These are phyloP conservation scores for Brienomyrus brachyistius DNA, from an alignment of 2,113 vertebrate species.

Conservation along the genomic window DNA sequence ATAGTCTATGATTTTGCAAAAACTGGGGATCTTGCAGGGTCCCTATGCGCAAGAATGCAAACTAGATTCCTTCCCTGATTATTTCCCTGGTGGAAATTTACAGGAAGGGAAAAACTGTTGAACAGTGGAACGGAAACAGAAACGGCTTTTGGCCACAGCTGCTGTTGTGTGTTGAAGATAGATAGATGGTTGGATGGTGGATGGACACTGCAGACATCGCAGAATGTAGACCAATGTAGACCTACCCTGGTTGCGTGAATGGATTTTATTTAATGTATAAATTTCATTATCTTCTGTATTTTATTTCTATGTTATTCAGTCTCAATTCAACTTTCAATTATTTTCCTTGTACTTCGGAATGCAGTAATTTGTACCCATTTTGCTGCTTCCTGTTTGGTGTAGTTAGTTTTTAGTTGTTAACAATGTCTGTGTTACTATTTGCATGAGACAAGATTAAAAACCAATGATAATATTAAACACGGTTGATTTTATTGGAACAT, in stretches of 20 bases:
- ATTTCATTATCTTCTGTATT: neutral
- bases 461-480: neutral
- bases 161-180: neutral
- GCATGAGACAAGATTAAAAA: neutral
- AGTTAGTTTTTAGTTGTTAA: too few species aligned
- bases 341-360: neutral
- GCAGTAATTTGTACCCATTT: too few species aligned
- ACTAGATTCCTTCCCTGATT: neutral
- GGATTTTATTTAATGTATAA: neutral
- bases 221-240: neutral
- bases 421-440: too few species aligned
- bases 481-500: neutral
- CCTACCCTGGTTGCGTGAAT: neutral
- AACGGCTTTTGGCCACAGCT: neutral
- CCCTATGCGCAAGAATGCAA: neutral
- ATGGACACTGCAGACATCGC: neutral
- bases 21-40: neutral
- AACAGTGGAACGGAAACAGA: neutral
- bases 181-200: neutral
- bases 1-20: neutral
- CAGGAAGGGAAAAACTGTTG: neutral
- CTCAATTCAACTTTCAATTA: neutral
- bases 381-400: too few species aligned
- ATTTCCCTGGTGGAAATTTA: neutral
- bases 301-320: too few species aligned